These are phyloP conservation scores for Drosophila infuscata DNA, from an alignment of 2,888 invertebrate species.

Conservation along the genomic window DNA sequence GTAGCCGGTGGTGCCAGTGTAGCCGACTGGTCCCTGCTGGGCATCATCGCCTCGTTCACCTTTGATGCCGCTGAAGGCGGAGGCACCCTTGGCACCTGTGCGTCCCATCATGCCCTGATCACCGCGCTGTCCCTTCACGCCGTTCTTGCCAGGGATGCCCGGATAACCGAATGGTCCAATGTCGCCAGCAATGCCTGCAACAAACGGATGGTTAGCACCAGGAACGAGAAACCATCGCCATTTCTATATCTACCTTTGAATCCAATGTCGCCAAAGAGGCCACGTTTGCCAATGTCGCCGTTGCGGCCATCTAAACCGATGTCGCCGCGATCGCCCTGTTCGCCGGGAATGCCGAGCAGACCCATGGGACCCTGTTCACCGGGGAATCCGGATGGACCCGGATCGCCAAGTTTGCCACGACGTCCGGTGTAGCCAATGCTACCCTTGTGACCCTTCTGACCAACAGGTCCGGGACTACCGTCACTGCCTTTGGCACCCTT, in stretches of 20 bases:
- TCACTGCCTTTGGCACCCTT: constrained; percentile 85
- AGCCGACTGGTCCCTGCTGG: constrained; percentile 84
- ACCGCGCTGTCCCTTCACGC: constrained; percentile 81
- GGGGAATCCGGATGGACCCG: constrained; percentile 79
- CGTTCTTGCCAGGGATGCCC: constrained; percentile 71
- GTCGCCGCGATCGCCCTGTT: constrained; percentile 86
- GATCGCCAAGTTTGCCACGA: constrained; percentile 85
- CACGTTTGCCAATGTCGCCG: constrained; percentile 83
- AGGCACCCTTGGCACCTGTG: constrained; percentile 86
- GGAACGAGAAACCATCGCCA: too few relatives aligned
- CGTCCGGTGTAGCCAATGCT: constrained; percentile 85
- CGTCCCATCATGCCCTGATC: constrained; percentile 72
- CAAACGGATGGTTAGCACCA: not conserved
- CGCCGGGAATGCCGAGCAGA: constrained; percentile 79
- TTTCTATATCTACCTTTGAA: constrained; percentile 70
- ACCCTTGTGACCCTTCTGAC: constrained; percentile 85
- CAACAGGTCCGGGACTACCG: constrained; percentile 82
- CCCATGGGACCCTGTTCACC: constrained; percentile 75
- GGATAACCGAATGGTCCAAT: constrained; percentile 75
- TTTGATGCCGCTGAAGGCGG: constrained; percentile 87
- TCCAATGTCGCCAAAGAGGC: constrained; percentile 83
- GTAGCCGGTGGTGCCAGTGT: constrained; percentile 68
- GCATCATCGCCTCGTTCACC: constrained; percentile 87
- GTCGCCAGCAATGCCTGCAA: constrained; percentile 75
- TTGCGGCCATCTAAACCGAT: constrained; percentile 86